Conservation (phyloP, 2,888 invertebrate genomes). For the Xestoiulus laeticollis region DNA sequence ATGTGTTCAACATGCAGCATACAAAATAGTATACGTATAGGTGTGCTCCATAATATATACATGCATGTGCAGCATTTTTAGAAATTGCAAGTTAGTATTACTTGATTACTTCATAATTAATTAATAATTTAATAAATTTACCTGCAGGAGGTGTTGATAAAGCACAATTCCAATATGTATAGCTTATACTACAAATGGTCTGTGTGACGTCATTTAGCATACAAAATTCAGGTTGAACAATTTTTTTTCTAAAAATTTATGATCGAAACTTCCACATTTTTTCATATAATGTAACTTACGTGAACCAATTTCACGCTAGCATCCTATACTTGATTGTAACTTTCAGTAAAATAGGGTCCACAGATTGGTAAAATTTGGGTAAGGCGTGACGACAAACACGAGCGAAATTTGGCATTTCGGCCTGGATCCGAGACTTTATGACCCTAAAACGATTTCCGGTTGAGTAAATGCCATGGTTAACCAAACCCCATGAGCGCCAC, state of each 20-base stretch:
- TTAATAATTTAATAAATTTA: neutral
- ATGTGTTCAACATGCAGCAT: too few relatives aligned
- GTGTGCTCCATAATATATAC: too few relatives aligned
- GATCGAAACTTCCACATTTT: neutral
- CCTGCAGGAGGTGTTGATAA: neutral
- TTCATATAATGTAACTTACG: neutral
- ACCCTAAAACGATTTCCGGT: neutral
- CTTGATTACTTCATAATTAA: too few relatives aligned
- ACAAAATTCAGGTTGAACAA: neutral
- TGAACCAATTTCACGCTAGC: neutral
- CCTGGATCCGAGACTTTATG: neutral
- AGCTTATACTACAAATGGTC: neutral
- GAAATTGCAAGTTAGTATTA: too few relatives aligned
- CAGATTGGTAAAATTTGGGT: neutral
- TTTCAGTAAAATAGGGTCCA: neutral
- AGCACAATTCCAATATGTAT: neutral
- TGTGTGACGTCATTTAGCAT: neutral
- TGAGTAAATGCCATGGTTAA: neutral
- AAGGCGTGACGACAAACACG: constrained; percentile 33
- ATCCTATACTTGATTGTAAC: constrained; percentile 2
- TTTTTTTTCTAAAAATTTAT: neutral
- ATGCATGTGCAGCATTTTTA: too few relatives aligned
- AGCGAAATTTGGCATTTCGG: neutral
- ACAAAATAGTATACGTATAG: too few relatives aligned
- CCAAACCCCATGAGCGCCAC: constrained; percentile 24